Evolutionary conservation across 2,888 invertebrate genomes (phyloP).

Genomic region (Trichopoda pennipes): DNA sequence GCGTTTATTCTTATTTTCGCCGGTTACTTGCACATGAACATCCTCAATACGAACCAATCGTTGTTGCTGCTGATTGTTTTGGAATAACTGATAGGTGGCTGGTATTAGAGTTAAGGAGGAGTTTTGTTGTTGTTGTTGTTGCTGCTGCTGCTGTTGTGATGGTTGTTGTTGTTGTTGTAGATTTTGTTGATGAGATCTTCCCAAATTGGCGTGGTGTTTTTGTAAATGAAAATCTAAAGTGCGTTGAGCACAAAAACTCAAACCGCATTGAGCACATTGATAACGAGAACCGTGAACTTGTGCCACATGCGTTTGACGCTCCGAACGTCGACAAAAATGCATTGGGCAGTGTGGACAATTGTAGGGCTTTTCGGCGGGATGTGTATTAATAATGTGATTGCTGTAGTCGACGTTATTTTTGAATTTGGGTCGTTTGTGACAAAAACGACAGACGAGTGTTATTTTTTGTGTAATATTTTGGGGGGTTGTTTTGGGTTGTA

Average conservation of each 20-base stretch:
- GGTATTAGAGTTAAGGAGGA: constrained; percentile 54
- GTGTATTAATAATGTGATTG: constrained; percentile 76
- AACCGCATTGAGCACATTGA: constrained; percentile 77
- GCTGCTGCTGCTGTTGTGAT: neutral
- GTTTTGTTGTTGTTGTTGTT: constrained; percentile 54
- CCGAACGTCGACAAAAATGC: constrained; percentile 73
- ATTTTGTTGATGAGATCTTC: constrained; percentile 50
- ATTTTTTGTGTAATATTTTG: constrained; percentile 64
- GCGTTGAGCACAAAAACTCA: constrained; percentile 76
- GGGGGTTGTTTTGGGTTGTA: constrained; percentile 57
- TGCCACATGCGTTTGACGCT: constrained; percentile 76
- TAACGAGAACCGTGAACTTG: constrained; percentile 74
- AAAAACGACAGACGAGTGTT: constrained; percentile 75
- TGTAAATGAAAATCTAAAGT: constrained; percentile 76
- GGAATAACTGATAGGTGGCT: constrained; percentile 60
- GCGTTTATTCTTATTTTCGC: constrained; percentile 67
- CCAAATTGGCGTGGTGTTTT: constrained; percentile 73
- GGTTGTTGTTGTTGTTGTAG: constrained; percentile 1
- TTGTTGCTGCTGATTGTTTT: constrained; percentile 59
- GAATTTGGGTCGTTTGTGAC: constrained; percentile 78
- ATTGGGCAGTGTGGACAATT: constrained; percentile 76
- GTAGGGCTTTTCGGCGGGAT: constrained; percentile 76
- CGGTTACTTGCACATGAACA: constrained; percentile 73
- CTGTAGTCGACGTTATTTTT: constrained; percentile 76
- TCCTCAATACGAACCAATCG: constrained; percentile 74